Evolutionary conservation across 2,797 vertebrate species (phyloP), one percentile per base, ranked within the genome.

Genomic region (Pantherophis alleghaniensis): DNA sequence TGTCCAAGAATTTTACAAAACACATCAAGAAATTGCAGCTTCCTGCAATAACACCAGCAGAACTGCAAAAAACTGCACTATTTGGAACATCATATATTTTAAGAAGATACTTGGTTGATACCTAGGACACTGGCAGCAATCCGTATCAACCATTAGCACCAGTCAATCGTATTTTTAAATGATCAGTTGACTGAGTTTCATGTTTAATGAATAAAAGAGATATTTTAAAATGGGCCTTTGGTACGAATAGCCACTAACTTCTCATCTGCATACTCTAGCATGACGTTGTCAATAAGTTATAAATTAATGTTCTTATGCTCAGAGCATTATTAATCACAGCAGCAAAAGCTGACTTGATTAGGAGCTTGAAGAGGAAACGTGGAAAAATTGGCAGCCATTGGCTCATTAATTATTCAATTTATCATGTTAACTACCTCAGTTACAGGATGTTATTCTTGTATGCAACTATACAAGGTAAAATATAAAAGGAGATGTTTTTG

Each of bases 231-330:
- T 91, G 66, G 83, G 42, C 42, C 42, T 93, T 83, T 57, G 18
- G n/a, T 93, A 83, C 16, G 18, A 86, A 90, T 89, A 86, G 83
- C 87, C 87, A 91, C 63, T 32, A 91, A 87, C 66, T 88, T 93
- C 57, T 93, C 66, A 91, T 83, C 69, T 93, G 57, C 7, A 20
- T 83, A 89, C 47, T 26, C 24, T n/a, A 51, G 24, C 66, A 56
- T 56, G 87, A 91, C 89, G 63, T 89, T 79, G 86, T 18, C 53
- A 56, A 91, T 93, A 83, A 89, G 66, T 55, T 63, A 63, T 86
- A 91, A 83, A 91, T 91, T 89, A 91, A 89, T 91, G 88, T 12
- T 93, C 57, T 56, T 42, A 89, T 89, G 47, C 24, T 63, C 18
- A 28, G 37, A 88, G 24, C 66, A 83, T 59, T 61, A 47, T 51